These are phyloP conservation scores for Sebastolobus alascanus DNA, from an alignment of 2,797 vertebrate genomes.

Conservation along the genomic window DNA sequence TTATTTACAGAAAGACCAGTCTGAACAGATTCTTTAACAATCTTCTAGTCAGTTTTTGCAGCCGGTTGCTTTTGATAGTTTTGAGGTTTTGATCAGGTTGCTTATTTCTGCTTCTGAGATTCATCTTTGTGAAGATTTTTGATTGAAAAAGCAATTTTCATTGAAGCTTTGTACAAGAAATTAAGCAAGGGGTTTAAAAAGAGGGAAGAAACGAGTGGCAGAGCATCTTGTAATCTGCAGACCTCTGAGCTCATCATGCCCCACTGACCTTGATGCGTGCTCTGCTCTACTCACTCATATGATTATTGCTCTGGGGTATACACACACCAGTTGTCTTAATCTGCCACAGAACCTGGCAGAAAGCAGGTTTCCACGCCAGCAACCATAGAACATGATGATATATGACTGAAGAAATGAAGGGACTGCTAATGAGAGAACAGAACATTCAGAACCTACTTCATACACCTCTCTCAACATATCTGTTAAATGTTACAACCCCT, in stretches of 20 bases:
- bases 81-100: constrained; percentile 17
- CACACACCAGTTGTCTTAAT: constrained; percentile 33
- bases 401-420: not conserved
- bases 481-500: not conserved
- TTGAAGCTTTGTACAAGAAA: not conserved
- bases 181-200: constrained; percentile 16
- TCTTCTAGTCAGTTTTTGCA: not conserved
- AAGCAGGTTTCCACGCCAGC: constrained; percentile 7
- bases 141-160: not conserved
- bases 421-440: not conserved
- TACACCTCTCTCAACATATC: not conserved
- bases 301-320: constrained; percentile 50
- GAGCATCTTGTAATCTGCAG: constrained; percentile 52
- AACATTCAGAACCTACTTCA: not conserved
- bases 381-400: not conserved
- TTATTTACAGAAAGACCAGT: constrained; percentile 56
- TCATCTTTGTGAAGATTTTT: not conserved
- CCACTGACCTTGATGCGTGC: constrained; percentile 63
- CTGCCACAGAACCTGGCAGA: constrained; percentile 27
- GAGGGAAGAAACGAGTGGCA: constrained; percentile 10
- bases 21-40: constrained; percentile 11
- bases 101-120: not conserved
- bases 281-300: constrained; percentile 50
- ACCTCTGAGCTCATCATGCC: constrained; percentile 56
- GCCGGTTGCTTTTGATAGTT: constrained; percentile 9